These are phyloP conservation scores for Eretmochelys imbricata DNA, from an alignment of 2,113 vertebrate genomes.

Conservation along the genomic window DNA sequence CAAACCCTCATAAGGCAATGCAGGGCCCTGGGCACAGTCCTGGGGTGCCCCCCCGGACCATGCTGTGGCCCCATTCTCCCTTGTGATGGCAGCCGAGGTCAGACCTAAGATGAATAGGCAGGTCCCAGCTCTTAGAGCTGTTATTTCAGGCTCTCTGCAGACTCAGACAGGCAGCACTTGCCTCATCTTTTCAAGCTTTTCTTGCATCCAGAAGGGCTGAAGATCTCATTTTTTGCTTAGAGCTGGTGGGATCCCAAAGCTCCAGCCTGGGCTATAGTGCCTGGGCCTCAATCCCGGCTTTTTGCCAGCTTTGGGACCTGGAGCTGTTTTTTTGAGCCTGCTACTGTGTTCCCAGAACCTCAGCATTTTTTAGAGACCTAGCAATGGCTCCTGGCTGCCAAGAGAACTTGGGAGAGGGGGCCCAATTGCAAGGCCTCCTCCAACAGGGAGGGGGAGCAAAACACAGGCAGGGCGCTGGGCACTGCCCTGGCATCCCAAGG, in stretches of 20 bases:
- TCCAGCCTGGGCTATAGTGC: not conserved
- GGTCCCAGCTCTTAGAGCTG: not conserved
- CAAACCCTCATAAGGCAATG: not conserved
- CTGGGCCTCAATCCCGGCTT: not conserved
- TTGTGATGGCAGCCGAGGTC: too few relatives aligned
- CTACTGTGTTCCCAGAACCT: not conserved
- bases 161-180: too few relatives aligned
- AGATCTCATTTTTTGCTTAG: not conserved
- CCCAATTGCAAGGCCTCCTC: too few relatives aligned
- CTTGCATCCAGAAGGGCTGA: not conserved
- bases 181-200: too few relatives aligned
- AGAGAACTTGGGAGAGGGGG: not conserved
- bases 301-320: not conserved
- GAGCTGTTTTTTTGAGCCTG: not conserved
- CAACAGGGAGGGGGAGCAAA: not conserved
- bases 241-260: not conserved
- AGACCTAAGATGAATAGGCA: not conserved
- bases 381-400: not conserved
- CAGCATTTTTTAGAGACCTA: too few relatives aligned
- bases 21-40: too few relatives aligned
- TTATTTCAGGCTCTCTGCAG: not conserved
- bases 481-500: not conserved
- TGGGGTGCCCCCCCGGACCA: too few relatives aligned
- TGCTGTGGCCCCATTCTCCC: too few relatives aligned
- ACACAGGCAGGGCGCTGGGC: not conserved